Percentiles rank a stretch among this genome's conserved stretches.
phyloP scores from a whole-genome alignment of 37 sponge, comb jelly and placozoan genomes.

The Bolinopsis microptera region DNA sequence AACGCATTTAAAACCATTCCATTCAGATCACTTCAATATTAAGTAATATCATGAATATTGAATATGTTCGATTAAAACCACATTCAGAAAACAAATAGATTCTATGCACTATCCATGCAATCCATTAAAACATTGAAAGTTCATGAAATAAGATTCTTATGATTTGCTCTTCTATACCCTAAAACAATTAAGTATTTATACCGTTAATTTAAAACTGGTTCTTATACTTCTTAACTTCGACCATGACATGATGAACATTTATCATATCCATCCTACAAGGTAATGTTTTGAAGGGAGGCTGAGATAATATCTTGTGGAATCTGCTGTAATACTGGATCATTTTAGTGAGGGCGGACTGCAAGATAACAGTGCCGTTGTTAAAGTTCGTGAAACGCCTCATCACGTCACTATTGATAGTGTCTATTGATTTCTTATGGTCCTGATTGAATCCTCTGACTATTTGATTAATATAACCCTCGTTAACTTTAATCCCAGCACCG shows the following conservation, averaged over 20 bases:
- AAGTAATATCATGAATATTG: too few relatives aligned
- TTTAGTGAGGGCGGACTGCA: slow-evolving; percentile 87
- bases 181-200: neutral
- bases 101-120: too few relatives aligned
- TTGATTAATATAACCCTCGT: slow-evolving; percentile 81
- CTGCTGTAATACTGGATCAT: slow-evolving; percentile 97
- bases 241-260: slow-evolving; percentile 98
- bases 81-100: too few relatives aligned
- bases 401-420: slow-evolving; percentile 80
- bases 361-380: slow-evolving; percentile 92
- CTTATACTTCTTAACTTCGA: slow-evolving; percentile 92
- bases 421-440: slow-evolving; percentile 92
- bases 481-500: slow-evolving; percentile 70
- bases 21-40: too few relatives aligned
- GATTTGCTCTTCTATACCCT: too few relatives aligned
- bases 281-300: slow-evolving; percentile 84
- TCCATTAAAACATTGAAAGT: too few relatives aligned
- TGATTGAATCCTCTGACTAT: slow-evolving; percentile 83
- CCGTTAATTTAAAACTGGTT: slow-evolving; percentile 72
- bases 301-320: slow-evolving; percentile 86
- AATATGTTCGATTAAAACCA: too few relatives aligned
- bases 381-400: slow-evolving; percentile 95
- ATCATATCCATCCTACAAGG: slow-evolving; percentile 80
- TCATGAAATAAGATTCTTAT: too few relatives aligned
- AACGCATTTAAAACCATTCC: too few relatives aligned